Evolutionary conservation across 2,113 vertebrate genomes (phyloP).

Genomic region (Cynoglossus semilaevis): DNA sequence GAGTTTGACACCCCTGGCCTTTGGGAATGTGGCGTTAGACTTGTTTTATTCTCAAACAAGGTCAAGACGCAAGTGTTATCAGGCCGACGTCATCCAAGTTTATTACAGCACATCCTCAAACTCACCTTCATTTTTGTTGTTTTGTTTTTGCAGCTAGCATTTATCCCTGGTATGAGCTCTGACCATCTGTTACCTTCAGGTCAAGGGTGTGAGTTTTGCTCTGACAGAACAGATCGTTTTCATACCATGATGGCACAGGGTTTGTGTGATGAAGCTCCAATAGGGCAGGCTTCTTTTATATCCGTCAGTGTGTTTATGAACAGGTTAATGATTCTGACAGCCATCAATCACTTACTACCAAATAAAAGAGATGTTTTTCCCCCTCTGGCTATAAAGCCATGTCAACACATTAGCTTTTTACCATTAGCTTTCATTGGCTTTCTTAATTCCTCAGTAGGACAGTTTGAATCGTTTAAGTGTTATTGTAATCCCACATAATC

Average conservation of each 20-base stretch:
- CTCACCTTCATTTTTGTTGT: conserved; percentile 2
- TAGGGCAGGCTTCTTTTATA: not conserved
- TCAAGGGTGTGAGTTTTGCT: conserved; percentile 39
- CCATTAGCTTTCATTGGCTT: no score
- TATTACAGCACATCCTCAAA: no score
- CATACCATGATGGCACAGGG: conserved; percentile 8
- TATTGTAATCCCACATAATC: no score
- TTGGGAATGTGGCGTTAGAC: no score
- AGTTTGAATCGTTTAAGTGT: no score
- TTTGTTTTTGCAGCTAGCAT: conserved; percentile 30
- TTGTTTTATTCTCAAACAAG: no score
- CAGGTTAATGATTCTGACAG: not conserved
- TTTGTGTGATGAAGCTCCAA: conserved; percentile 18
- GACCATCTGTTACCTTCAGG: conserved; percentile 60
- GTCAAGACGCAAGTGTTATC: no score
- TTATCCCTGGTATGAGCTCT: conserved; percentile 32
- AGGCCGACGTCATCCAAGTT: conserved; percentile 18
- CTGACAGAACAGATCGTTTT: conserved; percentile 31
- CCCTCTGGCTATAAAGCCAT: not conserved
- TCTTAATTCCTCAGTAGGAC: no score
- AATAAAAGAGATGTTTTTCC: not conserved
- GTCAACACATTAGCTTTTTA: not conserved
- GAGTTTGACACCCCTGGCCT: no score
- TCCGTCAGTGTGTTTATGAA: conserved; percentile 1
- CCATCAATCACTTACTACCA: not conserved